These are phyloP conservation scores for Tychaedon coryphoeus DNA, from an alignment of 2,113 vertebrate genomes.

Conservation along the genomic window DNA sequence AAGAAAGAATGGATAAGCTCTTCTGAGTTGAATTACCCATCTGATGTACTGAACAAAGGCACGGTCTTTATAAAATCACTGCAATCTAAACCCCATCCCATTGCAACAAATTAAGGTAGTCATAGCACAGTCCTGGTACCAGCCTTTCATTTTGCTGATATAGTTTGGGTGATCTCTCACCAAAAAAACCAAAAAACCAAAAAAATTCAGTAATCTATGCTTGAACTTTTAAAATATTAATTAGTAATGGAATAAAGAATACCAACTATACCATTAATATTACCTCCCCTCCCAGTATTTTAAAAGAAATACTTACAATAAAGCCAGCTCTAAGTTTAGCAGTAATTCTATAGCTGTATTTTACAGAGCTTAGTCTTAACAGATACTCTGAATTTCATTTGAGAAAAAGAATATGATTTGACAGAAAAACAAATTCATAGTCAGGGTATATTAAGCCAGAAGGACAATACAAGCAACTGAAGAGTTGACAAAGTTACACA, in stretches of 20 bases:
- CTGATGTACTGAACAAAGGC: neutral
- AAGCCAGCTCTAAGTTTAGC: neutral
- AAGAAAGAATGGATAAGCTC: neutral
- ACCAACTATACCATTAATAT: neutral
- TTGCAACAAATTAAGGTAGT: neutral
- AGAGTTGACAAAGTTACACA: neutral
- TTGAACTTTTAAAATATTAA: neutral
- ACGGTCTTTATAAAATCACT: neutral
- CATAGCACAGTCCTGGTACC: neutral
- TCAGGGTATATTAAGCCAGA: neutral
- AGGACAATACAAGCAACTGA: neutral
- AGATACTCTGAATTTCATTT: neutral
- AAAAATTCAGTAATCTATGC: neutral
- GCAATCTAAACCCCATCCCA: neutral
- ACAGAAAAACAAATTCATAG: neutral
- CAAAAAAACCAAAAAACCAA: neutral
- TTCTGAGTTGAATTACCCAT: neutral
- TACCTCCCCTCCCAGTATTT: neutral
- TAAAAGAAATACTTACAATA: neutral
- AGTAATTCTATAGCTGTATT: neutral
- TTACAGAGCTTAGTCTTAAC: neutral
- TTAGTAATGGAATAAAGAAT: neutral
- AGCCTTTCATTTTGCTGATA: neutral
- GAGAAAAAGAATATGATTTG: neutral
- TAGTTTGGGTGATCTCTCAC: neutral